phyloP scores from a whole-genome alignment of 2,888 invertebrate genomes.

The Oasisia sp. region DNA sequence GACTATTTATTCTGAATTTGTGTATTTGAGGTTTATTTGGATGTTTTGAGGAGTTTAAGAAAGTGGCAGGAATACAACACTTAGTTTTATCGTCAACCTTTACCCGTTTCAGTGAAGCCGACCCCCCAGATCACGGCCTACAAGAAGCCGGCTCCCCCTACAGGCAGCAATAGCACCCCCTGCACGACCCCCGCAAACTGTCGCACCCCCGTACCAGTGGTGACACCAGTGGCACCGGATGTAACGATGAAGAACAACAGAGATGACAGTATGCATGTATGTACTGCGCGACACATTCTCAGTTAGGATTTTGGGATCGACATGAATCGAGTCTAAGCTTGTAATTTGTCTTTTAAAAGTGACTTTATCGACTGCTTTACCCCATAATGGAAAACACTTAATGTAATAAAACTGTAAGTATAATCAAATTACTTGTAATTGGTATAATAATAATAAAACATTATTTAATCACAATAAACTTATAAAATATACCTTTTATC shows the following conservation, averaged over 20 bases:
- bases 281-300: neutral
- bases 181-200: slow-evolving; percentile 35
- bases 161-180: slow-evolving; percentile 22
- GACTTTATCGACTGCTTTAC: neutral
- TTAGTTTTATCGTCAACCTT: neutral
- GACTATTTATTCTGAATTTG: no score
- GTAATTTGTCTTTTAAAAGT: neutral
- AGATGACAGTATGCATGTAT: neutral
- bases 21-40: no score
- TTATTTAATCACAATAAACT: no score
- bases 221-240: slow-evolving; percentile 58
- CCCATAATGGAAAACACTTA: neutral
- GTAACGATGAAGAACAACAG: slow-evolving; percentile 43
- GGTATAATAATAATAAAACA: no score
- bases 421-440: neutral
- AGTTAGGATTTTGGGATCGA: no score
- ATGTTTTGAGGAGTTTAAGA: neutral
- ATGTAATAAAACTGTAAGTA: neutral
- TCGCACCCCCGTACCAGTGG: slow-evolving; percentile 55
- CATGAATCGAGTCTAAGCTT: neutral
- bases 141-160: slow-evolving; percentile 57
- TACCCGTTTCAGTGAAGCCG: slow-evolving; percentile 55
- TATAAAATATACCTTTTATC: no score
- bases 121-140: slow-evolving; percentile 59
- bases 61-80: neutral